Conservation (phyloP, 2,113 vertebrate species). For the Tapirus terrestris region DNA sequence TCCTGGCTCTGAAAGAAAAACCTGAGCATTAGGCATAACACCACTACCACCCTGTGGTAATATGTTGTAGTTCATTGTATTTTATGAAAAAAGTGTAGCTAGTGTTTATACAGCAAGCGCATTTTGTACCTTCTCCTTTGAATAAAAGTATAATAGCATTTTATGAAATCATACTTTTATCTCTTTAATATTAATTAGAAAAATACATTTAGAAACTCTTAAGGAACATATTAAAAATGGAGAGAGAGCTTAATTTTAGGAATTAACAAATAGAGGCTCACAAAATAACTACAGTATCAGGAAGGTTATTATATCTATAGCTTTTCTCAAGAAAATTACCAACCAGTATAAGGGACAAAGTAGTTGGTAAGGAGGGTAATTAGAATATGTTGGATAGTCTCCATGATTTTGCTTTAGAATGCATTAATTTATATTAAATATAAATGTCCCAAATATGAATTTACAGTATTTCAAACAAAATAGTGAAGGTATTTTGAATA, state of each 20-base stretch:
- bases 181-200: constrained; percentile 28
- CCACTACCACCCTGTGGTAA: constrained; percentile 85
- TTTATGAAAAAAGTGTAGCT: neutral
- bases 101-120: neutral
- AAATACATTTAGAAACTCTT: neutral
- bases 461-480: neutral
- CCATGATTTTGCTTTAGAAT: constrained; percentile 51
- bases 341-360: neutral
- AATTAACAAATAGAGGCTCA: constrained; percentile 13
- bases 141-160: neutral
- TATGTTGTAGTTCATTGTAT: neutral
- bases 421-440: constrained; percentile 8
- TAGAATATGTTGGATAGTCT: neutral
- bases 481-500: neutral
- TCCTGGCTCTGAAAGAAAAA: neutral
- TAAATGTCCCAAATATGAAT: neutral
- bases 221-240: neutral
- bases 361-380: neutral
- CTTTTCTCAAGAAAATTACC: constrained; percentile 31
- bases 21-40: constrained; percentile 48
- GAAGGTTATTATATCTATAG: neutral
- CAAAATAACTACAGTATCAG: neutral
- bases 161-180: neutral
- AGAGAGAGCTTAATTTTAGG: neutral
- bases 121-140: neutral